Evolutionary conservation across 2,888 invertebrate species (phyloP).

Genomic region (Erebia palarica): DNA sequence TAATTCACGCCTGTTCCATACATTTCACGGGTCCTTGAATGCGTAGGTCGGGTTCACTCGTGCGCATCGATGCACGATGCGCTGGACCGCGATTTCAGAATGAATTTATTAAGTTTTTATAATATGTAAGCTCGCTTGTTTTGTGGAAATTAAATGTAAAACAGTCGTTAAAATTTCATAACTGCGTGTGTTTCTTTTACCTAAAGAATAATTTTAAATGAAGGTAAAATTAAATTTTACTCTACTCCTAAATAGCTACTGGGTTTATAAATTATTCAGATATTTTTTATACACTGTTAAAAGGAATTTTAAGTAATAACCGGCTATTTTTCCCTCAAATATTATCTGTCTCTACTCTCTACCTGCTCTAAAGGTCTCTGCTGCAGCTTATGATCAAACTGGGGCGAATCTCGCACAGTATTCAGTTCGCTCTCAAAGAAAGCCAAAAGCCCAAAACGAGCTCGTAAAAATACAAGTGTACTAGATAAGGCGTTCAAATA

Average conservation of each 20-base stretch:
- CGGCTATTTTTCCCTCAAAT: too few species aligned
- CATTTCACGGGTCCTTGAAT: conserved; percentile 74
- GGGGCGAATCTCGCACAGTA: too few species aligned
- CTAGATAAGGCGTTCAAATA: too few species aligned
- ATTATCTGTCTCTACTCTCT: too few species aligned
- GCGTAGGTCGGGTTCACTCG: conserved; percentile 53
- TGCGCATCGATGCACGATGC: conserved; percentile 67
- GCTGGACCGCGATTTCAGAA: conserved; percentile 68
- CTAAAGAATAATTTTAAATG: conserved; percentile 8
- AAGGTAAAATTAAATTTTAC: conserved; percentile 7
- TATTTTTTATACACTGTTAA: background rate
- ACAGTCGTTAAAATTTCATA: conserved; percentile 20
- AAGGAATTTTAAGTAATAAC: too few species aligned
- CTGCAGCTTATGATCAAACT: too few species aligned
- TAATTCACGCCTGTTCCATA: conserved; percentile 48
- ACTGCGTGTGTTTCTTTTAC: conserved; percentile 10
- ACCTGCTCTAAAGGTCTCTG: too few species aligned
- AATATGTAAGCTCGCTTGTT: conserved; percentile 14
- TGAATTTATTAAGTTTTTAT: conserved; percentile 37
- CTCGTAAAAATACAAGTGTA: too few species aligned
- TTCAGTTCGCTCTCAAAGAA: too few species aligned
- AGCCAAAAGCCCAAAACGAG: too few species aligned
- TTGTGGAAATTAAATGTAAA: conserved; percentile 22
- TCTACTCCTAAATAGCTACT: background rate
- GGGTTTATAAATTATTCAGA: conserved; percentile 4